Evolutionary conservation across 2,113 vertebrate species (phyloP), one percentile per base, ranked within the genome.

Genomic region (Heliornis fulica): DNA sequence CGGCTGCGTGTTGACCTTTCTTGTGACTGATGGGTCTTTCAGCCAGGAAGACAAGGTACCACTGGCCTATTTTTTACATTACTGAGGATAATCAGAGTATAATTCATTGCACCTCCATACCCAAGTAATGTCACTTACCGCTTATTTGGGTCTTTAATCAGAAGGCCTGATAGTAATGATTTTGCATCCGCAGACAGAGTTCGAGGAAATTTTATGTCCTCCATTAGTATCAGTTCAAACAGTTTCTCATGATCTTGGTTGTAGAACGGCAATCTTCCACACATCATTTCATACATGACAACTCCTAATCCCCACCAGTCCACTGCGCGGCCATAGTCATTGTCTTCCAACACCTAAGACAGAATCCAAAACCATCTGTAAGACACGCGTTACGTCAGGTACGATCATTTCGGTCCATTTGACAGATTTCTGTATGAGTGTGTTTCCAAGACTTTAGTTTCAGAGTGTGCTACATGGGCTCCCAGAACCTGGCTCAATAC

Each of bases 281-380:
- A 99, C 99, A 99, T 99, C 99, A 99, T 99, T 96, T 99, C 99
- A 78, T 99, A 99, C 97, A 99, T 99, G 95, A 99, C 99, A 87
- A 99, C 99, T 25, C 99, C 99, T 61, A 99, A 97, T 88, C 99
- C 99, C 99, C 99, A 99, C 99, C 99, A 99, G 97, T 99, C 99
- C 94, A 99, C 99, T 36, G 99, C 99, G 64, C 99, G 98, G 20
- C 99, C 99, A 15, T 99, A 99, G 96, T 99, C 99, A 53, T 99
- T 99, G 94, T 99, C 99, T 98, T 99, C 99, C 95, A 99, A 97
- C 57, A 99, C 99, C 99, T 99, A 94, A 75, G 89, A 95, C 45
- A 36, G 54, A 96, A 97, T 95, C 7, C 84, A 57, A 81, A 85
- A 64, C 45, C 50, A 71, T 56, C 54, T 50, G 66, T 90, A 83